phyloP scores from a whole-genome alignment of 2,888 invertebrate species.

The Chalcosyrphus nemorum region DNA sequence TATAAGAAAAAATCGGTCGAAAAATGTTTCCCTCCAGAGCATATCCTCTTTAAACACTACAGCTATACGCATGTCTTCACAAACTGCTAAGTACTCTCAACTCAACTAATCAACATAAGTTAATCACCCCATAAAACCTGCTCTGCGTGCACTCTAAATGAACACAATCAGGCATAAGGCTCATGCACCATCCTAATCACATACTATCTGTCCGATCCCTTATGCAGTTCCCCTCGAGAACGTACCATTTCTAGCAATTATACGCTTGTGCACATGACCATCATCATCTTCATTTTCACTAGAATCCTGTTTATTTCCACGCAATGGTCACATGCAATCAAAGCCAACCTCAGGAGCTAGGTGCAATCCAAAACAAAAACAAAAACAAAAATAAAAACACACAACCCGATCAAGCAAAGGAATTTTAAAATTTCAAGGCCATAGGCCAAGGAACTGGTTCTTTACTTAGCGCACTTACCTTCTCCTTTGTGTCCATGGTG shows the following conservation, averaged over 20 bases:
- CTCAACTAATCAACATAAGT: too few relatives aligned
- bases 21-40: too few relatives aligned
- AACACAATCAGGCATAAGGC: background rate
- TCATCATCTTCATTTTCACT: background rate
- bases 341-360: conserved; percentile 3
- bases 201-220: background rate
- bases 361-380: background rate
- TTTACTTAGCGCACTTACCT: background rate
- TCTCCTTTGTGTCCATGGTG: conserved; percentile 40
- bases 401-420: conserved; percentile 5
- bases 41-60: too few relatives aligned
- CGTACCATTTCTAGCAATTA: background rate
- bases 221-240: background rate
- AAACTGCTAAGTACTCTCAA: too few relatives aligned
- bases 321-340: conserved; percentile 26
- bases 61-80: too few relatives aligned
- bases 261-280: background rate
- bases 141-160: background rate
- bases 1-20: too few relatives aligned
- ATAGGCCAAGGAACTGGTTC: conserved; percentile 57
- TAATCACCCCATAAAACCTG: too few relatives aligned
- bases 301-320: conserved; percentile 51
- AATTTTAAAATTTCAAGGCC: conserved; percentile 43
- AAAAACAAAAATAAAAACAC: too few relatives aligned
- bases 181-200: background rate